Conservation (phyloP, 2,113 vertebrate species). For the Labeo catla region DNA sequence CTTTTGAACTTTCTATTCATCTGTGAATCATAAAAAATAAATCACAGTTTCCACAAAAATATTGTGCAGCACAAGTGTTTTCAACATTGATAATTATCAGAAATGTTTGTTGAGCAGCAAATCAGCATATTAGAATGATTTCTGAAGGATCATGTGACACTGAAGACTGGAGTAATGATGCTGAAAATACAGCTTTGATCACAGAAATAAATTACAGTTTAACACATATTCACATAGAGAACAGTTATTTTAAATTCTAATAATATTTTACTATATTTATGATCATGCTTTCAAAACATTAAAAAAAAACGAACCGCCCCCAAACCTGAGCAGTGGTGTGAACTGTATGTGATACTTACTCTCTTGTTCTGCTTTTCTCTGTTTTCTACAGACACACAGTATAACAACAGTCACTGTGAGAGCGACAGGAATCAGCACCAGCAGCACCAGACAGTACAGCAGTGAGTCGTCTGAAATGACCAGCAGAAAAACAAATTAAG, state of each 20-base stretch:
- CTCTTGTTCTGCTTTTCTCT: not conserved
- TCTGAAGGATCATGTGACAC: not conserved
- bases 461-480: not conserved
- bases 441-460: conserved; percentile 1
- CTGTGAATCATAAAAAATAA: too few relatives aligned
- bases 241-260: not conserved
- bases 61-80: not conserved
- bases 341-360: conserved; percentile 2
- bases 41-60: too few relatives aligned
- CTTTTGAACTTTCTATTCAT: too few relatives aligned
- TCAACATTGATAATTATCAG: not conserved
- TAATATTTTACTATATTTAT: not conserved
- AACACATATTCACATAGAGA: not conserved
- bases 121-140: not conserved
- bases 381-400: not conserved
- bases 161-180: not conserved
- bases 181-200: not conserved
- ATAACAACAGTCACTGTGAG: not conserved
- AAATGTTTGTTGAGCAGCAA: not conserved
- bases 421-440: not conserved
- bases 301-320: too few relatives aligned
- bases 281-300: not conserved
- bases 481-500: too few relatives aligned
- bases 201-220: not conserved
- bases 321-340: not conserved